Conservation (phyloP, 2,113 vertebrate species). For the Fregata magnificens region DNA sequence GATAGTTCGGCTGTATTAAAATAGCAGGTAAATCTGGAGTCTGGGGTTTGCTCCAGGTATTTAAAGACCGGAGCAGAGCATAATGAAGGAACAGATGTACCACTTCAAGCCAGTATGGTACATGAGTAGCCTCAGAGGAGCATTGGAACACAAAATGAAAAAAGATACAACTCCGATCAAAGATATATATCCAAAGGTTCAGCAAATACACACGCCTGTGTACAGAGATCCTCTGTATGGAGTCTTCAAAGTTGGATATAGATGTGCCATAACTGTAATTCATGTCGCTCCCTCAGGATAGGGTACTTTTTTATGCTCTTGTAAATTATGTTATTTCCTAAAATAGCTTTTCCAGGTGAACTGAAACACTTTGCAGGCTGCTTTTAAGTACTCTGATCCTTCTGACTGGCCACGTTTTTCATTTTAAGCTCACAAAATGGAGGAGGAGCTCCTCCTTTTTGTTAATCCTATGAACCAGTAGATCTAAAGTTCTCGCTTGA, state of each 20-base stretch:
- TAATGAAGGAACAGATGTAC: slow-evolving; percentile 62
- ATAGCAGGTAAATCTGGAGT: slow-evolving; percentile 60
- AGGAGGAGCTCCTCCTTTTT: neutral
- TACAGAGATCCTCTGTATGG: neutral
- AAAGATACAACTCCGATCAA: neutral
- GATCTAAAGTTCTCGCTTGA: neutral
- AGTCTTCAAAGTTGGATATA: neutral
- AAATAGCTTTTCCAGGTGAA: neutral
- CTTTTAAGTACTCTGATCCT: neutral
- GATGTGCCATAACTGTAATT: neutral
- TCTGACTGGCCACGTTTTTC: neutral
- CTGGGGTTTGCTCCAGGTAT: slow-evolving; percentile 58
- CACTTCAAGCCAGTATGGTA: slow-evolving; percentile 32
- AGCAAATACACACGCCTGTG: neutral
- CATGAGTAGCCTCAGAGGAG: slow-evolving; percentile 47
- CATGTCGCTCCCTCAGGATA: neutral
- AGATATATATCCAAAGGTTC: neutral
- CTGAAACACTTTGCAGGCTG: neutral
- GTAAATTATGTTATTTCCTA: neutral
- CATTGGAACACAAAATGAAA: neutral
- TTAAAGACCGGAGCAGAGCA: slow-evolving; percentile 45
- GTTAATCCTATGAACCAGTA: neutral
- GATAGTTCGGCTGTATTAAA: slow-evolving; percentile 51
- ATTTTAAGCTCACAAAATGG: neutral
- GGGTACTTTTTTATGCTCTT: neutral